Conservation (phyloP, 2,888 invertebrate species). For the Trachelus tabidus region DNA sequence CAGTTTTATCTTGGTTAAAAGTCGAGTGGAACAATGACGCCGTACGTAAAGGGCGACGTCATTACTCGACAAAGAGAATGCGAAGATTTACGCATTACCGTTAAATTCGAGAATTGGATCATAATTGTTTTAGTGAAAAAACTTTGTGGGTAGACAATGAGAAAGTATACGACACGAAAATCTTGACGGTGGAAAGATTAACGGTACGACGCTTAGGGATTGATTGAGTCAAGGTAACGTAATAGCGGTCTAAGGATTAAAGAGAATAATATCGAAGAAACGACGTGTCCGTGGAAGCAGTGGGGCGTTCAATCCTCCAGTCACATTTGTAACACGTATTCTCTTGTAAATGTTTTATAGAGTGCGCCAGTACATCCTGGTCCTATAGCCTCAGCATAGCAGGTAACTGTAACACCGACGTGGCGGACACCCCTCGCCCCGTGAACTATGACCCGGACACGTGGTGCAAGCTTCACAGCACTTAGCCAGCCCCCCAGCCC, state of each 20-base stretch:
- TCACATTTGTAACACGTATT: conserved; percentile 55
- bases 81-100: not conserved
- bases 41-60: not conserved
- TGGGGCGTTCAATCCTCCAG: conserved; percentile 35
- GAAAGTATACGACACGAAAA: not conserved
- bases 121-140: not conserved
- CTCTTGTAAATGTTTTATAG: conserved; percentile 51
- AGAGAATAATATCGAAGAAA: conserved; percentile 5
- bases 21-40: not conserved
- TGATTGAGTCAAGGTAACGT: not conserved
- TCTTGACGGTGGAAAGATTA: not conserved
- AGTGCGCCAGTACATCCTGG: conserved; percentile 12
- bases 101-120: not conserved
- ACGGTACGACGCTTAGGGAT: not conserved
- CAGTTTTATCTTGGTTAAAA: not conserved
- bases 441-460: conserved; percentile 40
- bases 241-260: not conserved
- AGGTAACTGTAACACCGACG: conserved; percentile 52
- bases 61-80: not conserved
- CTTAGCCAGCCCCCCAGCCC: not conserved
- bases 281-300: conserved; percentile 11
- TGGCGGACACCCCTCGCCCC: conserved; percentile 38
- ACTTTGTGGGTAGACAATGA: not conserved
- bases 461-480: conserved; percentile 33
- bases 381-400: conserved; percentile 20